Evolutionary conservation across 2,888 invertebrate genomes (phyloP), one percentile per base, ranked within the genome.

Genomic region (Strigamia maritima): DNA sequence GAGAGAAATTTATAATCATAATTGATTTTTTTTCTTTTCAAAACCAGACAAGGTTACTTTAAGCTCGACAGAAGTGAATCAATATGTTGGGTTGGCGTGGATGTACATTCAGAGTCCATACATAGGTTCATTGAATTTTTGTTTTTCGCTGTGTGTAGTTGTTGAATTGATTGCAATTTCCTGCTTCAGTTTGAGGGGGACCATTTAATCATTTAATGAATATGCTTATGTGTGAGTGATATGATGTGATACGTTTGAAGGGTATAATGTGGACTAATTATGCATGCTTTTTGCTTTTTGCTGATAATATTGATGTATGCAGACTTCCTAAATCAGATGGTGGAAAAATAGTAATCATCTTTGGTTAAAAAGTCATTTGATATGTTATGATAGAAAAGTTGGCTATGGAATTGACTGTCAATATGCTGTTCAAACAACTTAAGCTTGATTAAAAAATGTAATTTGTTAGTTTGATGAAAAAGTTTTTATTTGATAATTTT

Each of bases 131-230:
- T 70, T 70, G 70, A 70, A 70, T 70, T 70, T 28, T 28, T 70
- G 24, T 70, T 70, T 65, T 70, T 70, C 26, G 22, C 6, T 16
- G 26, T 70, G 70, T 28, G 12, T 28, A 28, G 26, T 70, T 7
- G 54, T 54, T 54, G 54, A 70, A 70, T 28, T 70, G 28, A 70
- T 26, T 24, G 7, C 70, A 70, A 70, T 70, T 70, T 70, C 70
- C 70, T 70, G 70, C 70, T 70, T 70, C 26, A 28, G 28, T 16
- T 28, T 4, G 28, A 70, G 70, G 70, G 49, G 70, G 70, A 70
- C 26, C n/a, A 14, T 70, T 70, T 70, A 70, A 70, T 70, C 70
- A 70, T 70, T 70, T 70, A 70, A 70, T 70, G 28, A 70, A 70
- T 70, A 70, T 70, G 70, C 28, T 70, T 70, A 70, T 70, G 28